Conservation (phyloP, 2,888 invertebrate genomes). For the Pseudococcus longispinus region DNA sequence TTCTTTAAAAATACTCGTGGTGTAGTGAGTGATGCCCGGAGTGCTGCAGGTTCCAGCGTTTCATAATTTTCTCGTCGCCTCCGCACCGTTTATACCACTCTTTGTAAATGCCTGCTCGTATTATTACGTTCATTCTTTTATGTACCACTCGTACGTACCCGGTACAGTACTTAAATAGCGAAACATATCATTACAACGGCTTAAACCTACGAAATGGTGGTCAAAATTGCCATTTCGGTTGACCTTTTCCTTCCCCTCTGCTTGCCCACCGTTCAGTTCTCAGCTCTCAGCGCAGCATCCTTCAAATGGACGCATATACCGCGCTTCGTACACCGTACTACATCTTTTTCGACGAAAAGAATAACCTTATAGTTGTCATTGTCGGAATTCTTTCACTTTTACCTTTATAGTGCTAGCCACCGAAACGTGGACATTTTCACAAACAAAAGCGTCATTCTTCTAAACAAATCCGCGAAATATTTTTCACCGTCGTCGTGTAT, state of each 20-base stretch:
- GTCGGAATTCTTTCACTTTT: slow-evolving; percentile 20
- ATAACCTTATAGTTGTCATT: slow-evolving; percentile 14
- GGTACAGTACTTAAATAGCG: not conserved
- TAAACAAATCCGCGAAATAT: slow-evolving; percentile 27
- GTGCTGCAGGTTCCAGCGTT: not conserved
- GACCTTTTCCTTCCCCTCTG: not conserved
- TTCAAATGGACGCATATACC: not conserved
- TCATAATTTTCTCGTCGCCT: not conserved
- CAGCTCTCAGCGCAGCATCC: not conserved
- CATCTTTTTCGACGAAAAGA: not conserved
- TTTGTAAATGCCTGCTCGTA: not conserved
- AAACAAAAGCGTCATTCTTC: slow-evolving; percentile 20
- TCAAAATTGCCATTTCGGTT: not conserved
- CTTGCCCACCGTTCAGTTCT: not conserved
- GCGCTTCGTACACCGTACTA: not conserved
- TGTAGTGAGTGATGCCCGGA: no score
- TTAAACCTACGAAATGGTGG: not conserved
- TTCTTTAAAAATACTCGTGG: not conserved
- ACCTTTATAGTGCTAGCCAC: slow-evolving; percentile 3
- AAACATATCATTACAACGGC: not conserved
- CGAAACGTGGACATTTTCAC: not conserved
- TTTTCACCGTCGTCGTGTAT: not conserved
- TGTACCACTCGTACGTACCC: not conserved
- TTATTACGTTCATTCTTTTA: not conserved
- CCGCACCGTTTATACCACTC: not conserved